Percentiles rank a stretch among this genome's conserved stretches.
phyloP scores from a whole-genome alignment of 2,888 invertebrate genomes.

The Torymus auratus region DNA sequence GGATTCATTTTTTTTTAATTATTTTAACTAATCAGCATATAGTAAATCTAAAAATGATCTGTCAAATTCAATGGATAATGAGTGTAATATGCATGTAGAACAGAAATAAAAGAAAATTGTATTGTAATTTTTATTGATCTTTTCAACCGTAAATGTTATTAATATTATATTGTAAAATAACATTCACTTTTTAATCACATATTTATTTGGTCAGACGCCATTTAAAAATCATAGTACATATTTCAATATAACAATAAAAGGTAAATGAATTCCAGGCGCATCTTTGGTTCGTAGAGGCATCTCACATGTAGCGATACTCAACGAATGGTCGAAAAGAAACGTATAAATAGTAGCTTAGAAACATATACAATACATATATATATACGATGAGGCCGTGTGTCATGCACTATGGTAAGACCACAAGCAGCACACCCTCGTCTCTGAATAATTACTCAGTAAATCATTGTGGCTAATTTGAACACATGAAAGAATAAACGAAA shows the following conservation, averaged over 20 bases:
- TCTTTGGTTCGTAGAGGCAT: not conserved
- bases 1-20: too few relatives aligned
- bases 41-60: too few relatives aligned
- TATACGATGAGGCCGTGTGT: conserved; percentile 23
- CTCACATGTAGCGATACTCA: conserved; percentile 2
- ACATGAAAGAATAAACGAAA: conserved; percentile 68
- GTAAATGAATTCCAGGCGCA: conserved; percentile 2
- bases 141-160: too few relatives aligned
- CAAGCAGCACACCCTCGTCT: not conserved
- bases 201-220: too few relatives aligned
- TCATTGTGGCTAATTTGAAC: not conserved
- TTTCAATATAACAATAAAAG: not conserved
- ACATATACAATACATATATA: not conserved
- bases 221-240: conserved; percentile 7
- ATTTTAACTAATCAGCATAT: too few relatives aligned
- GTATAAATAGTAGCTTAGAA: not conserved
- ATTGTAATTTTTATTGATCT: too few relatives aligned
- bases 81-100: too few relatives aligned
- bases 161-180: too few relatives aligned
- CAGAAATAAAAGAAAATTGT: too few relatives aligned
- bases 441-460: not conserved
- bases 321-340: not conserved
- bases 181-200: too few relatives aligned
- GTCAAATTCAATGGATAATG: too few relatives aligned
- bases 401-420: conserved; percentile 25